Evolutionary conservation across 92 coral and sea anemone species (phyloP).

Genomic region (Palythoa heliodiscus): DNA sequence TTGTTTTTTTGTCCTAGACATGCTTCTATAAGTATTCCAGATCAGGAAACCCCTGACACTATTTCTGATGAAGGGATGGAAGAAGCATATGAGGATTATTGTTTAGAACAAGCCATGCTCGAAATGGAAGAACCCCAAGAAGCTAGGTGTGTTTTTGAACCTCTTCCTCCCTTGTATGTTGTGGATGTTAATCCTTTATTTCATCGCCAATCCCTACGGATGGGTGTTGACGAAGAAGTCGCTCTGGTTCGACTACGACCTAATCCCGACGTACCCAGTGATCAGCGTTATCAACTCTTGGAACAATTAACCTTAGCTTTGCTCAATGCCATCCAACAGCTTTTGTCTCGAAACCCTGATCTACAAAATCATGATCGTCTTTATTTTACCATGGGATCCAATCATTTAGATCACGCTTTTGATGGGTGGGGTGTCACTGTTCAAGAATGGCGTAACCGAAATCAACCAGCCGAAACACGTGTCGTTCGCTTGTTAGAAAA

Average conservation of each 20-base stretch:
- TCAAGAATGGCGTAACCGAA: constrained; percentile 3
- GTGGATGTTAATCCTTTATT: background rate
- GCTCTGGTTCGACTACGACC: background rate
- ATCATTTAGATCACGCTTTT: background rate
- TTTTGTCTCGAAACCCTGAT: background rate
- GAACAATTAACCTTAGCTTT: background rate
- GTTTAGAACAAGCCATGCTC: background rate
- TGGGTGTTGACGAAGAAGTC: constrained; percentile 1
- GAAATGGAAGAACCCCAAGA: background rate
- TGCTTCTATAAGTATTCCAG: background rate
- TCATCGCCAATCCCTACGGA: background rate
- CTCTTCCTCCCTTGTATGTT: background rate
- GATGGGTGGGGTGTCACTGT: too few species aligned
- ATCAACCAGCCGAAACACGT: background rate
- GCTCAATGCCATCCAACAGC: too few species aligned
- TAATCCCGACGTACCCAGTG: background rate
- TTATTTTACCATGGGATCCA: background rate
- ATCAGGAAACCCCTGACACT: too few species aligned
- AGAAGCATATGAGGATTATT: background rate
- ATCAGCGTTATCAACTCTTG: background rate
- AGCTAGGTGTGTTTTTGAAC: background rate
- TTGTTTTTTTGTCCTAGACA: background rate
- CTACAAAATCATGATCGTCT: background rate
- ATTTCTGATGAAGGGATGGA: background rate
- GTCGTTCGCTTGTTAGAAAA: background rate